These are phyloP conservation scores for Macroteleia sp. DNA, from an alignment of 2,888 invertebrate genomes.

Conservation along the genomic window DNA sequence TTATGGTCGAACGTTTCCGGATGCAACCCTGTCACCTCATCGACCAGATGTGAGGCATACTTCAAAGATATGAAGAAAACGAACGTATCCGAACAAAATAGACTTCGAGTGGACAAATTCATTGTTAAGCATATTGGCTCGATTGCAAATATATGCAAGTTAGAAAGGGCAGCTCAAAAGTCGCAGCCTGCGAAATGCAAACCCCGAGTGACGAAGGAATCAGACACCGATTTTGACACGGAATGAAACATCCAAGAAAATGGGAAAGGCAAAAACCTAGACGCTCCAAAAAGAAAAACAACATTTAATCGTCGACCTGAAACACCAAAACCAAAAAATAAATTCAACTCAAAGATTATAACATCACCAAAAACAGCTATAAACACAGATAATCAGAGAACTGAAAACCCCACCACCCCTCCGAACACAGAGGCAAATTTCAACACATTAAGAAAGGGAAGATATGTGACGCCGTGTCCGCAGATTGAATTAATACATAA, in stretches of 20 bases:
- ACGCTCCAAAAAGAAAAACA: not conserved
- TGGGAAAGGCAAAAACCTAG: not conserved
- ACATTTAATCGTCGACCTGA: too few species aligned
- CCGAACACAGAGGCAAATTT: too few species aligned
- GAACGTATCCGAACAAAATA: not conserved
- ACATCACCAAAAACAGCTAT: too few species aligned
- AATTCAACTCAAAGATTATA: too few species aligned
- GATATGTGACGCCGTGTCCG: constrained; percentile 11
- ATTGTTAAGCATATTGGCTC: constrained; percentile 32
- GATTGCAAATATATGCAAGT: constrained; percentile 31
- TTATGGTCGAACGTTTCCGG: too few species aligned
- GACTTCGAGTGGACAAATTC: constrained; percentile 43
- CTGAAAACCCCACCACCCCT: too few species aligned
- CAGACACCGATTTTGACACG: not conserved
- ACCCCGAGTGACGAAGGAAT: too few species aligned
- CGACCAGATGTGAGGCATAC: constrained; percentile 24
- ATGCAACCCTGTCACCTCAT: constrained; percentile 13
- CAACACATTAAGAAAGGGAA: not conserved
- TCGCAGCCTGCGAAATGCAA: too few species aligned
- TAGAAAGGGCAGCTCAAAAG: constrained; percentile 5
- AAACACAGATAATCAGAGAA: too few species aligned
- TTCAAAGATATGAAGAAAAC: constrained; percentile 17
- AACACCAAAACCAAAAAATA: too few species aligned
- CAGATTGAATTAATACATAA: not conserved
- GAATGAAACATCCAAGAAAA: constrained; percentile 17